Conservation (phyloP, 2,888 invertebrate genomes). For the Euzophera pinguis region DNA sequence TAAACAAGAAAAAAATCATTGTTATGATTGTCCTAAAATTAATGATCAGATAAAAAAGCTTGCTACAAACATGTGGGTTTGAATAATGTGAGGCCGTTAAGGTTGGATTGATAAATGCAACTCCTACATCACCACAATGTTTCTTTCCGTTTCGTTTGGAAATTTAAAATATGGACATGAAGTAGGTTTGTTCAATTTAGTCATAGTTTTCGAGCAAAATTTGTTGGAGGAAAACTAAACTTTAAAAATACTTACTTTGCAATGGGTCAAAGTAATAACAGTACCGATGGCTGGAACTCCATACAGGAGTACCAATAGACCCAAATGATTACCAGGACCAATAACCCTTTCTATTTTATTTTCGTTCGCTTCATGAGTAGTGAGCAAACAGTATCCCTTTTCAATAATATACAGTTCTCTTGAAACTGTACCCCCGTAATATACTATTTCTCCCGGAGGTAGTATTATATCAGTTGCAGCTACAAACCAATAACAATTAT, state of each 20-base stretch:
- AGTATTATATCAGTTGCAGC: conserved; percentile 67
- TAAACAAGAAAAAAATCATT: too few species aligned
- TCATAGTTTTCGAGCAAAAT: background rate
- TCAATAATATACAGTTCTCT: conserved; percentile 76
- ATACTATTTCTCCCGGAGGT: conserved; percentile 75
- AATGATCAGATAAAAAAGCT: background rate
- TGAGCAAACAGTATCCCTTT: conserved; percentile 71
- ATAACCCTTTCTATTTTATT: conserved; percentile 51
- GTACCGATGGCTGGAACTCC: conserved; percentile 70
- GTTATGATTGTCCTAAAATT: too few species aligned
- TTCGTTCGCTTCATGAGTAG: conserved; percentile 50
- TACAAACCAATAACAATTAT: conserved; percentile 27
- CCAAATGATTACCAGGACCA: conserved; percentile 70
- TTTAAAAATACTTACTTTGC: conserved; percentile 54
- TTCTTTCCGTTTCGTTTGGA: too few species aligned
- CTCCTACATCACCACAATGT: conserved; percentile 4
- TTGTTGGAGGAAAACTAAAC: background rate
- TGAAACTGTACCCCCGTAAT: conserved; percentile 72
- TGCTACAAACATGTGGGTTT: conserved; percentile 6
- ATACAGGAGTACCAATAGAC: conserved; percentile 66
- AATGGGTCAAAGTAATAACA: conserved; percentile 73
- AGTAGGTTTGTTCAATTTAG: too few species aligned
- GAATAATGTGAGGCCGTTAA: conserved; percentile 5
- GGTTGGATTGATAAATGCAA: background rate
- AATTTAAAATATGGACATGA: too few species aligned